These are phyloP conservation scores for Rhagium mordax DNA, from an alignment of 2,888 invertebrate species.

Conservation along the genomic window DNA sequence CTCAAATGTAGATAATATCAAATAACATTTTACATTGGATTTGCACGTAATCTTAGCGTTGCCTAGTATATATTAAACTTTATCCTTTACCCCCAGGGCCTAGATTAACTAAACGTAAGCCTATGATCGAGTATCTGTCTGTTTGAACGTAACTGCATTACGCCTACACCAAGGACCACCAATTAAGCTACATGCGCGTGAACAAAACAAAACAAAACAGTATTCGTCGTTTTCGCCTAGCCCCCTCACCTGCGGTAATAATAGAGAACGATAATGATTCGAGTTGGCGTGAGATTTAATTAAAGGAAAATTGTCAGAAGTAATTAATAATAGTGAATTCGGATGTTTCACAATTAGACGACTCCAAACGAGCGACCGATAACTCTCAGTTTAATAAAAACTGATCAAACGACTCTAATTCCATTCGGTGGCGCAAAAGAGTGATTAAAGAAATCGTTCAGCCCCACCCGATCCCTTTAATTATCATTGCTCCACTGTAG, in stretches of 20 bases:
- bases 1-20: no score
- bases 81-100: background rate
- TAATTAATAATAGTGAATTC: slow-evolving; percentile 30
- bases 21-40: no score
- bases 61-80: no score
- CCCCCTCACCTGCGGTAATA: slow-evolving; percentile 25
- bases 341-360: slow-evolving; percentile 11
- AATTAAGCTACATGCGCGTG: background rate
- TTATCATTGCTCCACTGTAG: slow-evolving; percentile 40
- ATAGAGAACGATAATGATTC: slow-evolving; percentile 28
- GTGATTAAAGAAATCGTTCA: slow-evolving; percentile 48
- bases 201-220: slow-evolving; percentile 7
- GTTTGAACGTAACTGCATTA: slow-evolving; percentile 11
- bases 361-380: background rate
- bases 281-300: slow-evolving; percentile 25
- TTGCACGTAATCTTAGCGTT: no score
- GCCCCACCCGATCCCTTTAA: slow-evolving; percentile 38
- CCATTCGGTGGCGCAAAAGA: slow-evolving; percentile 41
- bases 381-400: slow-evolving; percentile 38
- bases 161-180: background rate
- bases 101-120: background rate
- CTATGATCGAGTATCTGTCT: background rate
- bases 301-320: slow-evolving; percentile 25
- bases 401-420: slow-evolving; percentile 47
- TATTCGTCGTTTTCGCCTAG: background rate